A percentile compares a stretch with the other conserved stretches of the same genome.
Conservation (phyloP, 2,888 invertebrate species). For the Tryphoninae sp. region DNA sequence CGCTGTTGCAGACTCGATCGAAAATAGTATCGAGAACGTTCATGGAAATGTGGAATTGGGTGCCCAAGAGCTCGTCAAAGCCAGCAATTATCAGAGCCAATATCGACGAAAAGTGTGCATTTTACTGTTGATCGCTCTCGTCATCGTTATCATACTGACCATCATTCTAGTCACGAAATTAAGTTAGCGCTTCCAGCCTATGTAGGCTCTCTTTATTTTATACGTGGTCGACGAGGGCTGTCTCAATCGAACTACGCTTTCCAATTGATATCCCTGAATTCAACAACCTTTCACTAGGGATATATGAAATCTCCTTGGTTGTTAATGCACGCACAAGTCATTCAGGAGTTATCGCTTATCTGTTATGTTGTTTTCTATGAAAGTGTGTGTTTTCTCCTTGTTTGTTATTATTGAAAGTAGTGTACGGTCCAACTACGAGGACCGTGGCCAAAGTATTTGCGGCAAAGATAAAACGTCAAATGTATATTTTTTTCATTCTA, state of each 20-base stretch:
- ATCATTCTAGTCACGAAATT: slow-evolving; percentile 84
- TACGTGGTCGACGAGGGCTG: slow-evolving; percentile 50
- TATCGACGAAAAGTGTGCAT: slow-evolving; percentile 89
- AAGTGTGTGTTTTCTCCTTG: slow-evolving; percentile 44
- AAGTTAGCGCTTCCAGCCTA: slow-evolving; percentile 77
- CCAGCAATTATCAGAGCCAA: slow-evolving; percentile 89
- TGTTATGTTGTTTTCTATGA: slow-evolving; percentile 36
- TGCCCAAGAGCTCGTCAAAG: slow-evolving; percentile 90
- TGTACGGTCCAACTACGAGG: slow-evolving; percentile 34
- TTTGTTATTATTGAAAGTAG: slow-evolving; percentile 43
- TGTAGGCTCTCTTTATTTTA: slow-evolving; percentile 64
- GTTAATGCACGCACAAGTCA: slow-evolving; percentile 60
- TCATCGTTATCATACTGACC: slow-evolving; percentile 87
- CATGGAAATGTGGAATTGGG: slow-evolving; percentile 91
- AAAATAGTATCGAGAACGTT: slow-evolving; percentile 90
- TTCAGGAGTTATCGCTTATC: slow-evolving; percentile 47
- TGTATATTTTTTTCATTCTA: slow-evolving; percentile 6
- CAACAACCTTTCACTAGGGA: slow-evolving; percentile 18
- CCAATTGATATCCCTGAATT: slow-evolving; percentile 37
- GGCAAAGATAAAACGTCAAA: slow-evolving; percentile 31
- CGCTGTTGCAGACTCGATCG: slow-evolving; percentile 88
- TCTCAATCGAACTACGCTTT: slow-evolving; percentile 58
- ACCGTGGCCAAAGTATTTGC: slow-evolving; percentile 43
- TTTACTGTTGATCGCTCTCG: slow-evolving; percentile 86
- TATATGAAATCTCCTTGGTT: slow-evolving; percentile 40